phyloP scores from a whole-genome alignment of 1,140 invertebrate genomes.

The Caenorhabditis tropicalis region DNA sequence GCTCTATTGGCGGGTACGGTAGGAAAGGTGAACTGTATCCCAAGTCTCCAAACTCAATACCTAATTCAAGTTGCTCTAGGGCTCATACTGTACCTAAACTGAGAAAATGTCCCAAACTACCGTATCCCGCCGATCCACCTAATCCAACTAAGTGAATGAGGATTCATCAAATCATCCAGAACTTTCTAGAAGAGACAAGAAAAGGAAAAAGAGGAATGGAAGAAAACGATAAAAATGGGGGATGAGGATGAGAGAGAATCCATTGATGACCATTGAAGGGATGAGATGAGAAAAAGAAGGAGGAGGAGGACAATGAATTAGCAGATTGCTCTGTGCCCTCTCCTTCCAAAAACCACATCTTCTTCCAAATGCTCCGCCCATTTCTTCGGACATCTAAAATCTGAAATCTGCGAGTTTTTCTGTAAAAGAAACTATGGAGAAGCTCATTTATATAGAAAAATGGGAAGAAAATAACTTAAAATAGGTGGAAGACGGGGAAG shows the following conservation, averaged over 20 bases:
- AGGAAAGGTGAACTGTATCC: too few species aligned
- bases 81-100: too few species aligned
- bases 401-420: not conserved
- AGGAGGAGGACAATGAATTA: slow-evolving; percentile 28
- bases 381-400: too few species aligned
- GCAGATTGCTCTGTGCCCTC: slow-evolving; percentile 9
- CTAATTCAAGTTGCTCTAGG: too few species aligned
- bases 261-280: not conserved
- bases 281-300: too few species aligned
- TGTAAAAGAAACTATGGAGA: too few species aligned
- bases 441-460: slow-evolving; percentile 11
- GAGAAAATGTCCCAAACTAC: not conserved
- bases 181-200: not conserved
- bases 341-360: too few species aligned
- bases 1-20: too few species aligned
- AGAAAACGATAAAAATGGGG: not conserved
- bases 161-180: not conserved
- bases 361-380: not conserved
- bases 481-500: not conserved
- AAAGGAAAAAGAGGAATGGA: not conserved
- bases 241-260: not conserved
- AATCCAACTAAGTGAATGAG: not conserved
- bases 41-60: too few species aligned
- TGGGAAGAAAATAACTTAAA: not conserved
- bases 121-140: not conserved